phyloP scores from a whole-genome alignment of 2,113 vertebrate genomes.

The Pelodiscus sinensis region DNA sequence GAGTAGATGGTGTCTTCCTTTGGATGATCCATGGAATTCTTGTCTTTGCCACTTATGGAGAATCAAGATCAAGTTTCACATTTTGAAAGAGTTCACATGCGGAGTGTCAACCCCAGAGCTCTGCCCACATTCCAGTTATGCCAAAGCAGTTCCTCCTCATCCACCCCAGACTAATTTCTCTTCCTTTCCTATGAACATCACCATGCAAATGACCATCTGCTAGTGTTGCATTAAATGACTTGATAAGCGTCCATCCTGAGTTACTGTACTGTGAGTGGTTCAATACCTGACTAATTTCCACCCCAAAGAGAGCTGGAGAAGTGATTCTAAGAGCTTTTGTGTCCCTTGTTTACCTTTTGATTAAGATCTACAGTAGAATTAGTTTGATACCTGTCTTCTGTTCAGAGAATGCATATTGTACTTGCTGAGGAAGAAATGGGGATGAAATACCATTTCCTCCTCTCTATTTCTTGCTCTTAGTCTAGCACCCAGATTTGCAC shows the following conservation, averaged over 20 bases:
- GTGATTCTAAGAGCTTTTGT: not conserved
- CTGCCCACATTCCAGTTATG: not conserved
- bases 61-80: not conserved
- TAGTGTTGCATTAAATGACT: not conserved
- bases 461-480: not conserved
- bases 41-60: no score
- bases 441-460: no score
- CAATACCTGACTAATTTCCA: not conserved
- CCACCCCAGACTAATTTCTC: not conserved
- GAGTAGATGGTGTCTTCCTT: not conserved
- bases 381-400: not conserved
- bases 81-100: not conserved
- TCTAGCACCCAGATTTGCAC: not conserved
- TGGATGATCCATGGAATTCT: not conserved
- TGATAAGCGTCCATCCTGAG: fast-evolving
- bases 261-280: not conserved
- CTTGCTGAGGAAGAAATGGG: not conserved
- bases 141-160: not conserved
- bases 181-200: not conserved
- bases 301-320: not conserved
- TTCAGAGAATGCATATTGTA: not conserved
- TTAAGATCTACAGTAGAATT: not conserved
- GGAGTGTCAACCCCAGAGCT: not conserved
- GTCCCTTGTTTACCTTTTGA: not conserved
- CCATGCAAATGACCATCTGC: not conserved